phyloP scores from a whole-genome alignment of 2,113 vertebrate species.

The Pelmatolapia mariae region DNA sequence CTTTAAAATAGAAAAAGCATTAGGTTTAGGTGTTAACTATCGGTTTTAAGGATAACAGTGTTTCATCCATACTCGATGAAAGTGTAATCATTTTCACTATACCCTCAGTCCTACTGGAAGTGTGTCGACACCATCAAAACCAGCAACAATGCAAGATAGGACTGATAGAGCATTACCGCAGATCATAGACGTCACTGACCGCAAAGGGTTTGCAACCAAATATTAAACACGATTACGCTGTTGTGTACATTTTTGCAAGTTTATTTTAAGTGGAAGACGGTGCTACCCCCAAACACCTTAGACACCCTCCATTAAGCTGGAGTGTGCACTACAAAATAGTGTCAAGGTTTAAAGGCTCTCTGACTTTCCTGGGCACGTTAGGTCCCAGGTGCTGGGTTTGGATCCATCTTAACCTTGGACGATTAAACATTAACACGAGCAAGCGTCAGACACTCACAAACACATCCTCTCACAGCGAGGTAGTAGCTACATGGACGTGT shows the following conservation, averaged over 20 bases:
- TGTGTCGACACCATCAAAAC: background rate
- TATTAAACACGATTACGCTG: background rate
- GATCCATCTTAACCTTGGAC: constrained; percentile 22
- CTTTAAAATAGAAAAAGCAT: background rate
- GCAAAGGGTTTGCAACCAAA: background rate
- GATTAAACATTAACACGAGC: constrained; percentile 33
- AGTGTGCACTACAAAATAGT: background rate
- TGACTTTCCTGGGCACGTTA: background rate
- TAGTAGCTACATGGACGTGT: constrained; percentile 31
- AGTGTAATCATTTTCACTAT: rapidly evolving
- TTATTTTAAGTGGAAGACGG: background rate
- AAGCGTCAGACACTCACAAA: constrained; percentile 7
- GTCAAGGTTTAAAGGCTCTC: background rate
- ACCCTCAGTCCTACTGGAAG: background rate
- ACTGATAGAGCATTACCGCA: background rate
- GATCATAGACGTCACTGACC: rapidly evolving
- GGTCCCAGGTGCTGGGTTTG: background rate
- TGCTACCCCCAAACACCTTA: background rate
- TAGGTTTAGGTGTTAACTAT: background rate
- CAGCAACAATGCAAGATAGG: background rate
- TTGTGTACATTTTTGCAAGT: background rate
- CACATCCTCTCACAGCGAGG: constrained; percentile 27
- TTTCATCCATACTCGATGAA: background rate
- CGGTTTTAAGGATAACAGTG: background rate
- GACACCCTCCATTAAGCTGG: background rate